These are phyloP conservation scores for Drosophila bocqueti DNA, from an alignment of 1,140 invertebrate species.

Conservation along the genomic window DNA sequence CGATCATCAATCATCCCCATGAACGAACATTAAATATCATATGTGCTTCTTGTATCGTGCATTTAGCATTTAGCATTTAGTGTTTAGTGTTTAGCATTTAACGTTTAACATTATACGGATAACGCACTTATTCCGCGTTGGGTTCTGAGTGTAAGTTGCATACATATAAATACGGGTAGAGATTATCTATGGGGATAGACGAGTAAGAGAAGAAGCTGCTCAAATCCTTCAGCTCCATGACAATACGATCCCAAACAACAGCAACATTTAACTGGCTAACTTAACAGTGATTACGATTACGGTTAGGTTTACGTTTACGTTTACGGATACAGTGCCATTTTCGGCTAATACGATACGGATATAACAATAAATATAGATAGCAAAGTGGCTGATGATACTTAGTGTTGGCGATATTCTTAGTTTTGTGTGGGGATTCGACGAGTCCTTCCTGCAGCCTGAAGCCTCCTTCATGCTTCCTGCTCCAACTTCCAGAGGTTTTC, in stretches of 20 bases:
- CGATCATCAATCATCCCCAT: conserved; percentile 26
- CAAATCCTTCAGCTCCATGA: conserved; percentile 62
- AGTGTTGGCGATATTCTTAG: conserved; percentile 25
- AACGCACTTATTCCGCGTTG: conserved; percentile 13
- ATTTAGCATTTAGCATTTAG: conserved; percentile 18
- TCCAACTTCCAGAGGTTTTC: background rate
- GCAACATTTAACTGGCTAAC: conserved; percentile 78
- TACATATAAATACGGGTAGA: conserved; percentile 35
- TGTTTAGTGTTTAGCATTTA: conserved; percentile 1
- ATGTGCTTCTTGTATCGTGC: conserved; percentile 76
- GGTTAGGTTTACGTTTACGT: conserved; percentile 4
- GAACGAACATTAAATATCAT: conserved; percentile 50
- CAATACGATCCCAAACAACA: conserved; percentile 84
- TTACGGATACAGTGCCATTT: conserved; percentile 14
- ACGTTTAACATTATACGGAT: background rate
- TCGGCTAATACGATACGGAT: conserved; percentile 18
- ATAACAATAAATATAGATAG: conserved; percentile 13
- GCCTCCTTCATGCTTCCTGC: too few relatives aligned
- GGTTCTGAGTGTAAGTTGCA: conserved; percentile 32
- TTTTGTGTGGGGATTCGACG: background rate
- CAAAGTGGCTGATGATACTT: conserved; percentile 24
- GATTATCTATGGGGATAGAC: conserved; percentile 18
- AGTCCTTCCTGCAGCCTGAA: background rate
- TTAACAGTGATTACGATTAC: conserved; percentile 33
- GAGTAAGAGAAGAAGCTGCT: conserved; percentile 45